Evolutionary conservation across 37 sponge, comb jelly and placozoan species (phyloP), one percentile per base, ranked within the genome.

Genomic region (Eunapius fragilis): DNA sequence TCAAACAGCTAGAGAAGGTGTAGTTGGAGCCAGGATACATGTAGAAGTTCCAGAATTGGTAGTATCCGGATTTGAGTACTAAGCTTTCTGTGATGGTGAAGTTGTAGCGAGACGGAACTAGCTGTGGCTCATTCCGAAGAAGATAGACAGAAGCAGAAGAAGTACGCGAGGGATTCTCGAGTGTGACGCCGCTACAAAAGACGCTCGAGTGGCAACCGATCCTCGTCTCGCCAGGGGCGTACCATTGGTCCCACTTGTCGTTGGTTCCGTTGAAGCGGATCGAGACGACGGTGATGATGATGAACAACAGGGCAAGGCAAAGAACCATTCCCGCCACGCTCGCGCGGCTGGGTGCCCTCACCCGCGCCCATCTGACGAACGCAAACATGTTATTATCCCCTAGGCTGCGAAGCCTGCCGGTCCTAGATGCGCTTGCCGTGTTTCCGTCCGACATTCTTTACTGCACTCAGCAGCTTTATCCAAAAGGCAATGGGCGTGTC

Each of bases 11-110:
- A 14, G 45, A 41, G 30, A 79, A 9, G 14, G 24, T 77, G 11
- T 77, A 32, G 6, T 35, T 67, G 25, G 88, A 88, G 1, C 83
- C 83, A n/a, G 77, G 88, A 50, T 88, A 35, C 35, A 82, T 35
- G 35, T 76, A 77, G 49, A 69, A 82, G 45, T 70, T 49, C 77
- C 76, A 68, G 35, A 36, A 88, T 12, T 77, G 34, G 71, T 82
- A 76, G 47, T 45, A 45, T 9, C 47, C 9, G 9, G 47, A 45
- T 11, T 9, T 9, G 47, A 45, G 47, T 9, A 45, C 47, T 9
- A 45, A 9, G 48, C 37, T 30, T 4, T 45, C 47, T 4, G 47
- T 9, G 37, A 73, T 72, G 27, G 58, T n/a, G 67, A 67, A 75
- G 36, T 17, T 80, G 25, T 80, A 37, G 28, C 25, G 69, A 23